A percentile compares a stretch with the other conserved stretches of the same genome.
These are phyloP conservation scores for Drosophila pseudoobscura DNA, from an alignment of 1,140 invertebrate species.

Conservation along the genomic window DNA sequence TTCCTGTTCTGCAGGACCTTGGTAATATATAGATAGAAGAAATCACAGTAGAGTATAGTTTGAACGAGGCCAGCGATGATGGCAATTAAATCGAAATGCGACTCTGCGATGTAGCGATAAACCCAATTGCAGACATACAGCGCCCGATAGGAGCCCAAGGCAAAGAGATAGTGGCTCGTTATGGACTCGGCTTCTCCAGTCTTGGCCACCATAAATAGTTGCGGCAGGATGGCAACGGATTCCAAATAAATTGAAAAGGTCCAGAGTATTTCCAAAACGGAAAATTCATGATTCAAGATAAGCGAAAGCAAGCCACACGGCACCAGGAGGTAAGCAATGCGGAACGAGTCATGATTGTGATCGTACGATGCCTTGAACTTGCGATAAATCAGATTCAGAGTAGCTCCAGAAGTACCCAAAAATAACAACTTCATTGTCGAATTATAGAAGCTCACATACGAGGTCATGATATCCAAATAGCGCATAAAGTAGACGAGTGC, in stretches of 20 bases:
- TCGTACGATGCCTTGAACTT: constrained; percentile 99
- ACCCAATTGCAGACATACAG: constrained; percentile 99
- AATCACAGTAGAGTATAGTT: constrained; percentile 99
- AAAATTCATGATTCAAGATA: constrained; percentile 97
- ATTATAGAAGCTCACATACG: constrained; percentile 98
- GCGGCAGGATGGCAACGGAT: constrained; percentile 98
- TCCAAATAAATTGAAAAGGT: constrained; percentile 99
- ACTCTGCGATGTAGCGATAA: constrained; percentile 97
- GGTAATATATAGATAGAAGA: constrained; percentile 99
- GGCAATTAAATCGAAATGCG: constrained; percentile 97
- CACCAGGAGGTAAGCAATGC: constrained; percentile 97
- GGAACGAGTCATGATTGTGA: constrained; percentile 98
- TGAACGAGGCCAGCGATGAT: constrained; percentile 98
- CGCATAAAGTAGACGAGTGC: constrained; percentile 96
- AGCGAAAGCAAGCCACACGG: constrained; percentile 94
- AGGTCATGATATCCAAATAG: constrained; percentile 98
- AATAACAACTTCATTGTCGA: constrained; percentile 99
- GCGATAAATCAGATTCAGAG: constrained; percentile 97
- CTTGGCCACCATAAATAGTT: constrained; percentile 99
- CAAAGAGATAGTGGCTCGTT: constrained; percentile 99
- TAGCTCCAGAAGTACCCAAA: constrained; percentile 93
- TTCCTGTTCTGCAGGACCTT: constrained; percentile 99
- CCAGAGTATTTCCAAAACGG: constrained; percentile 97
- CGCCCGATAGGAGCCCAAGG: constrained; percentile 97
- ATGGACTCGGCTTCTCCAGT: constrained; percentile 99